Conservation (phyloP, 2,113 vertebrate genomes). For the Pelvicachromis taeniatus region DNA sequence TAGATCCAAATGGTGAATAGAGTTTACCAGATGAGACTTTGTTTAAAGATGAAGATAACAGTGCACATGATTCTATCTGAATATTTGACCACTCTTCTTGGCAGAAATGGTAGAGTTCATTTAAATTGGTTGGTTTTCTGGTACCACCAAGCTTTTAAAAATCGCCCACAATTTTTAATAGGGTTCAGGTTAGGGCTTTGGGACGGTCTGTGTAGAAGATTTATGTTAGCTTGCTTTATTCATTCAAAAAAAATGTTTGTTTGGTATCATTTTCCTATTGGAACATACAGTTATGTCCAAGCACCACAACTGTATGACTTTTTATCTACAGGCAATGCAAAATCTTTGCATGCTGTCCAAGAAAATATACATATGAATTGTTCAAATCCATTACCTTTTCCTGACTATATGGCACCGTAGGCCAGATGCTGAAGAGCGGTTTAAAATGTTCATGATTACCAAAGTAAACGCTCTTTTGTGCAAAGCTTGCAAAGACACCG, state of each 20-base stretch:
- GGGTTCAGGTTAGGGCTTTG: background rate
- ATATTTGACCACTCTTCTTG: fast-evolving
- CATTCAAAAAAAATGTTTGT: background rate
- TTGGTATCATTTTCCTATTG: background rate
- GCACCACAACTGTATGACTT: background rate
- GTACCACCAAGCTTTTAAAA: background rate
- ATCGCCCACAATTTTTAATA: background rate
- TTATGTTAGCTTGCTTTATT: background rate
- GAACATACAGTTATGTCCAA: background rate
- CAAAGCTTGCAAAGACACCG: background rate
- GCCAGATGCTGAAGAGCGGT: background rate
- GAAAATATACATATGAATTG: background rate
- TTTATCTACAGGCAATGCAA: background rate
- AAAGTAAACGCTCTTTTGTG: background rate
- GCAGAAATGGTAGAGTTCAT: background rate
- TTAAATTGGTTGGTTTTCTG: background rate
- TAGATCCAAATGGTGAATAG: background rate
- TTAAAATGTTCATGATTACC: background rate
- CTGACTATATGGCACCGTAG: background rate
- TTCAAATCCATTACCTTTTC: background rate
- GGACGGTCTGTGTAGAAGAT: background rate
- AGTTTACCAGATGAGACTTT: fast-evolving
- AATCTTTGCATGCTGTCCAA: background rate
- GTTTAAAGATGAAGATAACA: background rate
- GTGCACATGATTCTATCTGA: background rate